Percentiles rank a stretch among this genome's conserved stretches.
These are phyloP conservation scores for Pterois miles DNA, from an alignment of 2,797 vertebrate species.

Conservation along the genomic window DNA sequence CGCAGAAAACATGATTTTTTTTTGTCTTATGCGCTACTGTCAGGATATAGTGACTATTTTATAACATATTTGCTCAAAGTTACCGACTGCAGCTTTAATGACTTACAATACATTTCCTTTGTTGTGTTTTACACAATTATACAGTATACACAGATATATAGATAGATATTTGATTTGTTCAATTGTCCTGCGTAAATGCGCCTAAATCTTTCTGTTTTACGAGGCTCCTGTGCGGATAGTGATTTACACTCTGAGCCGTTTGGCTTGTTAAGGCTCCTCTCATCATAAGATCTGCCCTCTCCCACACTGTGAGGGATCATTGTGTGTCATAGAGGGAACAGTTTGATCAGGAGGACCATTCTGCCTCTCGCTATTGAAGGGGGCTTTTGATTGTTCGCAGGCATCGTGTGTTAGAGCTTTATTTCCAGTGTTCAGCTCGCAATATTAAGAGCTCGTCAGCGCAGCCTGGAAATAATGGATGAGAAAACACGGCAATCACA, in stretches of 20 bases:
- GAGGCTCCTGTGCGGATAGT: background rate
- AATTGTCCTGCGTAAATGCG: background rate
- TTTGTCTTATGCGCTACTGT: no score
- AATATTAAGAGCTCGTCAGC: conserved; percentile 48
- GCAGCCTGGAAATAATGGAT: conserved; percentile 36
- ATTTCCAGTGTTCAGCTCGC: conserved; percentile 28
- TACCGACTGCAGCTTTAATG: no score
- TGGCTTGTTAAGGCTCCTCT: conserved; percentile 28
- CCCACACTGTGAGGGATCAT: conserved; percentile 26
- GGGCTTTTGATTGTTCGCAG: conserved; percentile 29
- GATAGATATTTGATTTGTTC: background rate
- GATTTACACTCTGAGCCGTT: conserved; percentile 22
- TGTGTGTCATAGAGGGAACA: conserved; percentile 10
- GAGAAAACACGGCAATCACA: conserved; percentile 47
- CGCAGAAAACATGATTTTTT: no score
- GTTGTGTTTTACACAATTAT: conserved; percentile 9
- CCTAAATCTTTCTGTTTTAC: conserved; percentile 3
- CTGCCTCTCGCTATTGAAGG: conserved; percentile 7
- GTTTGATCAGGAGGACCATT: conserved; percentile 33
- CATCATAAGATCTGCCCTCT: conserved; percentile 40
- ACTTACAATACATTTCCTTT: background rate
- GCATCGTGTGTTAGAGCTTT: conserved; percentile 21
- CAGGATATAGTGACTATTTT: no score
- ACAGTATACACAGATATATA: no score
- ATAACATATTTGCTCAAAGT: no score